phyloP scores from a whole-genome alignment of 1,140 invertebrate species.

The Bilobella aurantiaca region DNA sequence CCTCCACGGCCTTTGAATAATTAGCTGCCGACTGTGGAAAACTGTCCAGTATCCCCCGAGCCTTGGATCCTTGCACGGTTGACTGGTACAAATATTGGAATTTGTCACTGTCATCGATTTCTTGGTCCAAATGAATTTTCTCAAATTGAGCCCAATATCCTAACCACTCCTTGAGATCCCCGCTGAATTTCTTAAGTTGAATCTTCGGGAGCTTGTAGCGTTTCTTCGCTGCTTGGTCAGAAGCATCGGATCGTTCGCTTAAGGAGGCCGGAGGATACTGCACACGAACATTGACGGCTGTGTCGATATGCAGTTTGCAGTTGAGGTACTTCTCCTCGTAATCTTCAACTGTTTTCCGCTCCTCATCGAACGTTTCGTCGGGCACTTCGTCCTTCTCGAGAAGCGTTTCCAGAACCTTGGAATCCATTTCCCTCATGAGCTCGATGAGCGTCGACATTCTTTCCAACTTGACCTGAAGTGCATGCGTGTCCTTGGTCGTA shows the following conservation, averaged over 20 bases:
- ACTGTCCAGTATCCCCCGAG: not conserved
- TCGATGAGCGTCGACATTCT: too few species aligned
- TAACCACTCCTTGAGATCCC: conserved; percentile 38
- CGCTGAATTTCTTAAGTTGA: too few species aligned
- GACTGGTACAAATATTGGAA: conserved; percentile 31
- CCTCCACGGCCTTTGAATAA: not conserved
- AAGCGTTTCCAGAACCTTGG: not conserved
- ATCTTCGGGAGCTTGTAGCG: not conserved
- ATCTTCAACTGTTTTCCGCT: not conserved
- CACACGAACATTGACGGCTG: too few species aligned
- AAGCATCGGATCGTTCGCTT: too few species aligned
- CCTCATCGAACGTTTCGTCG: not conserved
- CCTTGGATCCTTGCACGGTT: conserved; percentile 20
- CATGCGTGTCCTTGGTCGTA: not conserved
- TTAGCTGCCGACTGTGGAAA: not conserved
- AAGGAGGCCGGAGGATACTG: too few species aligned
- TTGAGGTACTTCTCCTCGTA: not conserved
- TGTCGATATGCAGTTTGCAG: too few species aligned
- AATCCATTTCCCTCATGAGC: not conserved
- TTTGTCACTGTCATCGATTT: conserved; percentile 38
- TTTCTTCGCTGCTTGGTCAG: not conserved
- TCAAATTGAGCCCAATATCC: too few species aligned
- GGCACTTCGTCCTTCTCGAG: not conserved
- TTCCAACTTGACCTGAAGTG: not conserved
- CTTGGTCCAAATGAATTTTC: conserved; percentile 37